These are phyloP conservation scores for Lycophotia porphyrea DNA, from an alignment of 2,888 invertebrate species.

Conservation along the genomic window DNA sequence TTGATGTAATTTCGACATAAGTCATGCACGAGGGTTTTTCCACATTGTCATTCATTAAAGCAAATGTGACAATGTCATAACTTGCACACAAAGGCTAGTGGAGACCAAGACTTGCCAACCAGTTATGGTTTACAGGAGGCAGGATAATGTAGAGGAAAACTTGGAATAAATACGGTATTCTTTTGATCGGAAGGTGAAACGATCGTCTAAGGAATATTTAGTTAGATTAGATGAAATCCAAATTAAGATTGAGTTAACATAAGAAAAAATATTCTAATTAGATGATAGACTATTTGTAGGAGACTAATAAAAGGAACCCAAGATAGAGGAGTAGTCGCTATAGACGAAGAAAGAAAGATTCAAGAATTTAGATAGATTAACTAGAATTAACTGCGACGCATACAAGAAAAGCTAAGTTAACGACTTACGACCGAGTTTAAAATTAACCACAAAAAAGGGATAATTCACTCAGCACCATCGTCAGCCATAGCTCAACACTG, in stretches of 20 bases:
- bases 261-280: not conserved
- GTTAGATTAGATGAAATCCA: not conserved
- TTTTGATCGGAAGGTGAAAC: not conserved
- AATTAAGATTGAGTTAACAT: not conserved
- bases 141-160: conserved; percentile 42
- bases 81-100: conserved; percentile 30
- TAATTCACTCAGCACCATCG: conserved; percentile 1
- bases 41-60: conserved; percentile 27
- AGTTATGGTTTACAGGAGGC: conserved; percentile 10
- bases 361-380: not conserved
- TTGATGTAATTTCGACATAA: not conserved
- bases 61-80: conserved; percentile 26
- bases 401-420: not conserved
- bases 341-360: not conserved
- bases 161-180: not conserved
- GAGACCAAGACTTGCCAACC: conserved; percentile 1
- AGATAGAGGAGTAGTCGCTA: no score
- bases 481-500: not conserved
- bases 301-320: not conserved
- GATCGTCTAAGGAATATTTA: not conserved
- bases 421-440: not conserved
- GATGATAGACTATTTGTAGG: no score
- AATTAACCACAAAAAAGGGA: conserved; percentile 15
- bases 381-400: not conserved
- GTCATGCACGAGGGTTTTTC: conserved; percentile 34